These are phyloP conservation scores for Drosophila silvestris DNA, from an alignment of 2,888 invertebrate species.

Conservation along the genomic window DNA sequence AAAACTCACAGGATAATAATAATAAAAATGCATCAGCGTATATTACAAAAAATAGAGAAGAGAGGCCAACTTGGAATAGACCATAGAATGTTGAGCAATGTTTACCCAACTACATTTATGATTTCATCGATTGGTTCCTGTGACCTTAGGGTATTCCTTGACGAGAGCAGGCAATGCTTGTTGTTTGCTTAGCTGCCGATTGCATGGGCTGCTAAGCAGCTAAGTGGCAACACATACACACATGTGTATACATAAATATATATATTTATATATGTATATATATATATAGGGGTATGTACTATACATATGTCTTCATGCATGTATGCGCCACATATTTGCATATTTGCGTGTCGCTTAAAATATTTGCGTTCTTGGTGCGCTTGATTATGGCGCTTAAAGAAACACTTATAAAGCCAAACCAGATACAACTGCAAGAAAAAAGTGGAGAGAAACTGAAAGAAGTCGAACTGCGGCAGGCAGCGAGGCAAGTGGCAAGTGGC, in stretches of 20 bases:
- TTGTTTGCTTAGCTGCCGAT: conserved; percentile 71
- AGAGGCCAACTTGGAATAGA: background rate
- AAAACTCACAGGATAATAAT: background rate
- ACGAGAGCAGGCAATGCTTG: conserved; percentile 38
- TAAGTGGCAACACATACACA: conserved; percentile 59
- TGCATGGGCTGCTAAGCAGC: conserved; percentile 72
- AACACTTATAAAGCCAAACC: conserved; percentile 74
- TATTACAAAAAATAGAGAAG: background rate
- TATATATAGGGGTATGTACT: background rate
- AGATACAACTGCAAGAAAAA: conserved; percentile 31
- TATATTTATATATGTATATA: conserved; percentile 26
- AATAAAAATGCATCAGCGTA: background rate
- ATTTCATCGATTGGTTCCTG: conserved; percentile 28
- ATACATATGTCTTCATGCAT: conserved; percentile 41
- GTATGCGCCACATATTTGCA: conserved; percentile 70
- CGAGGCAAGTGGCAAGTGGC: conserved; percentile 66
- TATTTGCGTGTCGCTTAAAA: conserved; percentile 78
- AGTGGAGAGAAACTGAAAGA: conserved; percentile 16
- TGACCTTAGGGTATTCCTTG: conserved; percentile 58
- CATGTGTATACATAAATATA: conserved; percentile 16
- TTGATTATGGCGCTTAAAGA: conserved; percentile 81
- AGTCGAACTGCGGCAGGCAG: conserved; percentile 38
- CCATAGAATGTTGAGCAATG: background rate
- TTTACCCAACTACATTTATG: conserved; percentile 31
- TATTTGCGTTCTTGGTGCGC: conserved; percentile 73